Base-by-base conservation (phyloP, 2,888 invertebrate species). In the Leptopterna dolabrata region DNA sequence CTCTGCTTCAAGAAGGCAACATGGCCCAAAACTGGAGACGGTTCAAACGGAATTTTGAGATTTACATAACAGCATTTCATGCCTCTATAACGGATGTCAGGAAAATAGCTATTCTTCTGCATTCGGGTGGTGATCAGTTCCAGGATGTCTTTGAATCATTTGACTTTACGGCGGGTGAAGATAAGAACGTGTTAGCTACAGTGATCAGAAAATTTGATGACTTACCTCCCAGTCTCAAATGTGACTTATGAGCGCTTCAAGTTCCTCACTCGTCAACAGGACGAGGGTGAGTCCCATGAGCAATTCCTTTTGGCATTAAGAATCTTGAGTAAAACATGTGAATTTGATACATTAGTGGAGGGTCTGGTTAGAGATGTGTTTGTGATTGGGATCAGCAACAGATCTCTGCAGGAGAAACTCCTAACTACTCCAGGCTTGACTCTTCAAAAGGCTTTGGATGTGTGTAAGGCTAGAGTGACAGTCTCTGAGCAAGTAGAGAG, bases 1-100 rank as follows among this genome's bases (percentile, higher is more conserved):
- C 36, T 36, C 36, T 36, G 2, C 36, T 36, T 36, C 36, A 36
- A 4, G 73, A 73, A 30, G 87, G 87, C 11, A 19, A 81, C 36
- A 55, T 87, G 87, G 78, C 80, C 16, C 30, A 36, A n/a, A 87
- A 80, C 30, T 87, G 87, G 87, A 80, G 43, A 24, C 47, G 13
- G 63, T 87, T 81, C 27, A 87, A 70, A 80, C 47, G 87, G 13
- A 16, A n/a, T 27, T 87, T 80, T 41, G 63, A 43, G n/a, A 80
- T 24, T 41, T 87, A 55, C 29, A 43, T 87, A 16, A 27, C 7
- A 71, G 80, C 63, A 2, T 81, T 4, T 36, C 36, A 36, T 7
- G 36, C 2, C 36, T 36, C 36, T 2, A 4, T 36, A 36, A 71
- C 71, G 7, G 87, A 70, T 14, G 73, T 43, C 11, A 71, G 55